phyloP scores from a whole-genome alignment of 30 jellyfish, hydroid and myxozoan genomes.

The Cassiopea xamachana region DNA sequence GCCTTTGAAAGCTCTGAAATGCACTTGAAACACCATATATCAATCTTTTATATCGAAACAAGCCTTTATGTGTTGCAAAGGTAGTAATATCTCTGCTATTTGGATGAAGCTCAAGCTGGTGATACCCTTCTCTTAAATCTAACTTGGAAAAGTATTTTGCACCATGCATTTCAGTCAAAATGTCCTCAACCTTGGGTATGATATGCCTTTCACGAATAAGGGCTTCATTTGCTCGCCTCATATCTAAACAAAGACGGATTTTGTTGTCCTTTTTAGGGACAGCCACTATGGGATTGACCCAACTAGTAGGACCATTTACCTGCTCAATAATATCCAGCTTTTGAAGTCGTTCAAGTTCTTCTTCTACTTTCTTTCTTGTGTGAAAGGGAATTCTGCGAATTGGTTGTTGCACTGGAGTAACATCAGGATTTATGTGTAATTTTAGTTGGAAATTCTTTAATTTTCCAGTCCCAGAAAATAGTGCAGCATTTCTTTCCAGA shows the following conservation, averaged over 20 bases:
- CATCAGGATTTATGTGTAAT: constrained; percentile 20
- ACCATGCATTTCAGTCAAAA: constrained; percentile 28
- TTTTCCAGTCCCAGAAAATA: constrained; percentile 34
- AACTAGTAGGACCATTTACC: not conserved
- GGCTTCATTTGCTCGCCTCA: constrained; percentile 55
- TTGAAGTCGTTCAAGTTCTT: not conserved
- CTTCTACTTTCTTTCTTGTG: constrained; percentile 6
- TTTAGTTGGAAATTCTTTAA: constrained; percentile 8
- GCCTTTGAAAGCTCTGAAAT: constrained; percentile 37
- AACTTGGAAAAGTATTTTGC: constrained; percentile 33
- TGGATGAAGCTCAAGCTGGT: constrained; percentile 26
- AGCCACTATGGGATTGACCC: constrained; percentile 5
- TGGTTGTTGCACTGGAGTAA: constrained; percentile 35
- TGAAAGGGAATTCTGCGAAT: constrained; percentile 31
- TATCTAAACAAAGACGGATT: constrained; percentile 43
- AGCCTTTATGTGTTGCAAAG: constrained; percentile 57
- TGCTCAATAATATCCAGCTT: not conserved
- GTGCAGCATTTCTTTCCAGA: not conserved
- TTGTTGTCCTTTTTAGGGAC: constrained; percentile 44
- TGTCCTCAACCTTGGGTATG: constrained; percentile 54
- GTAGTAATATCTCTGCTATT: constrained; percentile 48
- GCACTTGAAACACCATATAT: constrained; percentile 27
- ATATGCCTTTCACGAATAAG: constrained; percentile 28
- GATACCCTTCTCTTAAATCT: constrained; percentile 1
- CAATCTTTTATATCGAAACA: constrained; percentile 50